These are phyloP conservation scores for Picus viridis DNA, from an alignment of 2,797 vertebrate species.

Conservation along the genomic window DNA sequence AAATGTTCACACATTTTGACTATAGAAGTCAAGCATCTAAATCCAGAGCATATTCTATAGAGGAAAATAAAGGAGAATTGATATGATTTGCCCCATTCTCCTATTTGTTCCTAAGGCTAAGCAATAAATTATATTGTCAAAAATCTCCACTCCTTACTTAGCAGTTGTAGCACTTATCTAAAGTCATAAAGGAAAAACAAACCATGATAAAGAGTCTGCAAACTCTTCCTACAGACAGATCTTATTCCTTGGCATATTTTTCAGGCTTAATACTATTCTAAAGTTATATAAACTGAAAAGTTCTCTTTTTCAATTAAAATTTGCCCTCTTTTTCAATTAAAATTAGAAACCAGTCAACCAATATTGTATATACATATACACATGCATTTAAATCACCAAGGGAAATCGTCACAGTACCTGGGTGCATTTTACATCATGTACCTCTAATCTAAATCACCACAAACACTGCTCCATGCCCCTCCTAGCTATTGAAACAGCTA, in stretches of 20 bases:
- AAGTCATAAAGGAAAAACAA: background rate
- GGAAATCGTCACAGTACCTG: background rate
- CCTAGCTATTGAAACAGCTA: conserved; percentile 41
- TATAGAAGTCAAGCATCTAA: background rate
- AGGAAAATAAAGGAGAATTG: background rate
- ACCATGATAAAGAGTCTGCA: background rate
- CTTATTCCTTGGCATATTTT: background rate
- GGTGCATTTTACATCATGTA: background rate
- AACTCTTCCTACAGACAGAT: background rate
- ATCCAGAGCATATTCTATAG: background rate
- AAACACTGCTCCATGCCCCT: background rate
- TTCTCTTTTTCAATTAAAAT: background rate
- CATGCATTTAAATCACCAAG: background rate
- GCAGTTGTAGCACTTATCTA: background rate
- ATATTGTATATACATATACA: background rate
- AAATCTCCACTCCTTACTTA: background rate
- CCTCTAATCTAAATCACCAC: background rate
- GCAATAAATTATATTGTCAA: background rate
- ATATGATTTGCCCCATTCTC: background rate
- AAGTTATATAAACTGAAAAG: background rate
- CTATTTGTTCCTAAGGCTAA: conserved; percentile 5
- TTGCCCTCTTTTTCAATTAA: background rate
- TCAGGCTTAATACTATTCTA: background rate
- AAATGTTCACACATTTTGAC: background rate
- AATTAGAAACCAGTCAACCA: background rate